Evolutionary conservation across 2,888 invertebrate species (phyloP), one percentile per base, ranked within the genome.

Genomic region (Cheilosia soror): DNA sequence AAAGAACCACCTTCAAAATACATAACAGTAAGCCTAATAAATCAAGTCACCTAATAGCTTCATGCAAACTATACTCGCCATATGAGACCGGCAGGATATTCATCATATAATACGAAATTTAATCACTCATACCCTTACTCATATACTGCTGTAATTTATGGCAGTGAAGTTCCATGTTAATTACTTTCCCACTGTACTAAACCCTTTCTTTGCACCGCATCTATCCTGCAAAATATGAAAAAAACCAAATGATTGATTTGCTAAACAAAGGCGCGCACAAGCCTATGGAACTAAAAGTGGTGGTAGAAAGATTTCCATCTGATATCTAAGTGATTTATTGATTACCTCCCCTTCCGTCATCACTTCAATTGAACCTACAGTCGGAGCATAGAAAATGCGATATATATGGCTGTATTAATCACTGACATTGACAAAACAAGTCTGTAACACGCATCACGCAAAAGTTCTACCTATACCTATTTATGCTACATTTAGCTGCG

Each of bases 341-440:
- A 68, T 76, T 51, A 57, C 66, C 44, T 47, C 40, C 60, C 53
- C 42, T 51, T 31, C 25, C 76, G 60, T 60, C 76, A 60, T 75
- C 65, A 66, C 75, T 75, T 55, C 20, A n/a, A 27, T 13, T 25
- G 29, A 5, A 2, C 5, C 6, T 31, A 27, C 25, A n/a, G 33
- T 55, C 27, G 7, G 5, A 42, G 5, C 9, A 11, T 4, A n/a
- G 55, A 15, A 11, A 53, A 65, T 33, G 0, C 44, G 40, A 57
- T 40, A 57, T 63, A 71, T 65, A 57, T 71, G 71, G 63, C 25
- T 57, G 63, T 20, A 63, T 47, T 84, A 84, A 84, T 84, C 63
- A 76, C 80, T 60, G 27, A 79, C 73, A 73, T 68, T 63, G 49
- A 37, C 69, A 15, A 65, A 60, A 75, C 78, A 60, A 62, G 68